A percentile compares a stretch with the other conserved stretches of the same genome.
Conservation (phyloP, 2,113 vertebrate genomes). For the Beaufortia kweichowensis region DNA sequence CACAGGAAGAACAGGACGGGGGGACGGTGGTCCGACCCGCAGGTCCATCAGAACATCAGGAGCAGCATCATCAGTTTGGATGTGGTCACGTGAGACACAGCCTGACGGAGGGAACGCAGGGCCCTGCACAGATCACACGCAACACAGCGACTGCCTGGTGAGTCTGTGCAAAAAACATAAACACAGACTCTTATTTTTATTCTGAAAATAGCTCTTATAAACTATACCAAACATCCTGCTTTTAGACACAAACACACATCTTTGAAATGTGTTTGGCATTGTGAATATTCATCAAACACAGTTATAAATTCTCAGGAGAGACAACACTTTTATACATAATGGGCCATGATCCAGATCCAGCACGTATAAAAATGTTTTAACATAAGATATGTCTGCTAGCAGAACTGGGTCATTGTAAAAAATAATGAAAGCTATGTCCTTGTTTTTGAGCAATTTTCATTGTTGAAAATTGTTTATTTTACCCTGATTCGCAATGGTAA, state of each 20-base stretch:
- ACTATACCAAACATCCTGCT: not conserved
- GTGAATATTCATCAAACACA: not conserved
- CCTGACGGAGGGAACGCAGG: slow-evolving; percentile 81
- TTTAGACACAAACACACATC: not conserved
- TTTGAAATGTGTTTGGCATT: not conserved
- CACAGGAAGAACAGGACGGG: slow-evolving; percentile 74
- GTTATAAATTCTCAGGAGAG: not conserved
- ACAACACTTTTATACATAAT: slow-evolving; percentile 5
- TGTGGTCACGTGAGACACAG: slow-evolving; percentile 81
- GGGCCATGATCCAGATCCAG: slow-evolving; percentile 22
- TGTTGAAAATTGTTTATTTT: too few species aligned
- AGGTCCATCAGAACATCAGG: slow-evolving; percentile 53
- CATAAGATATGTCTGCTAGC: slow-evolving; percentile 7
- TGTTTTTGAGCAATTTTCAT: too few species aligned
- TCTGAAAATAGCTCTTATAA: too few species aligned
- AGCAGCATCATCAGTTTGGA: slow-evolving; percentile 45
- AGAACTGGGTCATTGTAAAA: slow-evolving; percentile 8
- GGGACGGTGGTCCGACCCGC: slow-evolving; percentile 54
- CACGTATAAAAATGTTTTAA: slow-evolving; percentile 10
- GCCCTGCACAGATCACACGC: slow-evolving; percentile 86
- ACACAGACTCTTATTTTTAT: not conserved
- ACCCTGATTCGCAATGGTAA: too few species aligned
- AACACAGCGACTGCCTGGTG: slow-evolving; percentile 89
- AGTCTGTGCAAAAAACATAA: slow-evolving; percentile 55
- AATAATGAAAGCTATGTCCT: not conserved